Conservation (phyloP, 2,888 invertebrate genomes). For the Sminthurinus aureus region DNA sequence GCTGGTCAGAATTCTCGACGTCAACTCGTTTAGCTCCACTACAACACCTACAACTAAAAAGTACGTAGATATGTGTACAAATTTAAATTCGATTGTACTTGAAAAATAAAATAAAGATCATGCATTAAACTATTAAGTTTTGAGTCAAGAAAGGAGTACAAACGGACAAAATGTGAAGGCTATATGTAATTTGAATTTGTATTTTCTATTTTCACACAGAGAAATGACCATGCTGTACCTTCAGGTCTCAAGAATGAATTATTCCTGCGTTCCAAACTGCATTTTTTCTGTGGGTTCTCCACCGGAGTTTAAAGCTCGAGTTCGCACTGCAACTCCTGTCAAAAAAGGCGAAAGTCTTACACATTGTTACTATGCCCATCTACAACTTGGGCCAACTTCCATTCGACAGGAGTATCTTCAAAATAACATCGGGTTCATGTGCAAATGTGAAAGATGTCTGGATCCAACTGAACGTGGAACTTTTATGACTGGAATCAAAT, state of each 20-base stretch:
- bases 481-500: not conserved
- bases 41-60: no score
- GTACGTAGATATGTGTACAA: no score
- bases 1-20: not conserved
- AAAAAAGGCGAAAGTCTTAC: not conserved
- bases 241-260: not conserved
- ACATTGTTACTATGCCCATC: no score
- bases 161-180: not conserved
- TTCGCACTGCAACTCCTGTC: not conserved
- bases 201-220: not conserved
- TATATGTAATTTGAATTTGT: not conserved
- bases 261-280: slow-evolving; percentile 1
- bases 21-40: not conserved
- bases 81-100: no score
- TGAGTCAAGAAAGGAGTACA: not conserved
- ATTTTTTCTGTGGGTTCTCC: not conserved
- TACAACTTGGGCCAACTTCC: no score
- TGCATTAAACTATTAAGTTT: no score
- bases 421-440: not conserved
- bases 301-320: not conserved
- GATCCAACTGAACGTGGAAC: not conserved
- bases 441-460: not conserved
- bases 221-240: not conserved
- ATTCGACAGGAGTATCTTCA: no score
- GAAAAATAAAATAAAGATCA: no score